Percentiles rank a stretch among this genome's conserved stretches.
phyloP scores from a whole-genome alignment of 2,797 vertebrate genomes.

The Halcyon badia region DNA sequence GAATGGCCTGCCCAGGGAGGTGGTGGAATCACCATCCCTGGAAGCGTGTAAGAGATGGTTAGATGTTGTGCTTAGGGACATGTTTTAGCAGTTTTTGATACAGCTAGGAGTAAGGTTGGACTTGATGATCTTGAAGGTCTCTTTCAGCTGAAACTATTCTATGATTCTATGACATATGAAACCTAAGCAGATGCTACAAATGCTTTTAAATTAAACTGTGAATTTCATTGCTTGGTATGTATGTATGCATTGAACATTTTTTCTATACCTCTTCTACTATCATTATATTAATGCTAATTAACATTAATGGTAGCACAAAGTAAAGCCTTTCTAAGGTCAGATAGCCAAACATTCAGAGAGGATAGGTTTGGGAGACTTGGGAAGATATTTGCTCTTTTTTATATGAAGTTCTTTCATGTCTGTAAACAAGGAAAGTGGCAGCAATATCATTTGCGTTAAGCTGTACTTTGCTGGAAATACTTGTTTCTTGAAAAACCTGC shows the following conservation, averaged over 20 bases:
- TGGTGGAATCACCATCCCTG: no score
- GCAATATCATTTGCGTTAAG: neutral
- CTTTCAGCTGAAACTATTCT: no score
- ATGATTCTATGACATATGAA: neutral
- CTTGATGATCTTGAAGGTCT: no score
- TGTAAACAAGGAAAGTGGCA: neutral
- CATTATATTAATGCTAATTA: neutral
- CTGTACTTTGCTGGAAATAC: neutral
- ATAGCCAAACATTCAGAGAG: neutral
- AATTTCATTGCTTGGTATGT: neutral
- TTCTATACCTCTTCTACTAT: neutral
- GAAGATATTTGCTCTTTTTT: neutral
- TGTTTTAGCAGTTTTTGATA: no score
- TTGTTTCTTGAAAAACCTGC: neutral
- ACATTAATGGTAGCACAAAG: neutral
- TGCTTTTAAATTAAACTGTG: conserved; percentile 4
- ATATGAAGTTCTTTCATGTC: neutral
- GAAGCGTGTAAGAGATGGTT: no score
- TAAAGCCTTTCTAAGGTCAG: neutral
- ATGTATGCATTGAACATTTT: neutral
- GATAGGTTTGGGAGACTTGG: neutral
- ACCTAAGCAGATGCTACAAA: neutral
- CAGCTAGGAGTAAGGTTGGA: no score
- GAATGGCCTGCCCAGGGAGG: no score
- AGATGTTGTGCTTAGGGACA: no score